A percentile compares a stretch with the other conserved stretches of the same genome.
These are phyloP conservation scores for Sinodicranocentrus sp. DNA, from an alignment of 2,888 invertebrate species.

Conservation along the genomic window DNA sequence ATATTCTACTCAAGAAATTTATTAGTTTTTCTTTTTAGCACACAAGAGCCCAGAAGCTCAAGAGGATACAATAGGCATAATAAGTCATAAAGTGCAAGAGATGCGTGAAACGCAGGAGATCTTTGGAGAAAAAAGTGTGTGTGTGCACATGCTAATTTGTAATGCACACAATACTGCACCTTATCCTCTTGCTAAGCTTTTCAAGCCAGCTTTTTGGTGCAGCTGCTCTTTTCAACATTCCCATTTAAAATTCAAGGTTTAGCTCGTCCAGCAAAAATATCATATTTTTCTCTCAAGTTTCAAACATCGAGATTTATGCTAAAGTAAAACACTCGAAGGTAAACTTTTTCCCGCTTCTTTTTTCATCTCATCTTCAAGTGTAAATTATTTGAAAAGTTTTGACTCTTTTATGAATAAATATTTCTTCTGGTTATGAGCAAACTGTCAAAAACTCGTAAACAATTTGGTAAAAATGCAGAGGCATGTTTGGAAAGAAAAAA, in stretches of 20 bases:
- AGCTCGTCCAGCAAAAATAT: background rate
- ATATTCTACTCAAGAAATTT: constrained; percentile 26
- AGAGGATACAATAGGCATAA: constrained; percentile 1
- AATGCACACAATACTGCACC: constrained; percentile 40
- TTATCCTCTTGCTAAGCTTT: background rate
- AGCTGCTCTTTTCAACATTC: background rate
- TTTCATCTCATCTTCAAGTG: background rate
- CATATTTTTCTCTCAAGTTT: background rate
- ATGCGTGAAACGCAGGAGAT: constrained; percentile 12
- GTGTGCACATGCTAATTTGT: constrained; percentile 52
- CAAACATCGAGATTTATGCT: constrained; percentile 14
- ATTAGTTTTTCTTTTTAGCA: constrained; percentile 53
- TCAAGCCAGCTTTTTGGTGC: constrained; percentile 12
- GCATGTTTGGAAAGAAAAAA: no score
- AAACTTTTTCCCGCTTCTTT: constrained; percentile 8
- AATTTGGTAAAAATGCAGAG: no score
- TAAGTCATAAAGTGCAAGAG: constrained; percentile 56
- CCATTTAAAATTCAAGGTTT: constrained; percentile 50
- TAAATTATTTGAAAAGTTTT: constrained; percentile 22
- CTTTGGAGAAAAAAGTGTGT: constrained; percentile 6
- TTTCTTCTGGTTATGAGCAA: constrained; percentile 5
- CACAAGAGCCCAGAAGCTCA: constrained; percentile 1
- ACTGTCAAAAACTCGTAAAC: constrained; percentile 39
- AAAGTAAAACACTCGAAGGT: background rate
- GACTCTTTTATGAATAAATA: constrained; percentile 31